Evolutionary conservation across 2,797 vertebrate genomes (phyloP).

Genomic region (Poecile montanus): DNA sequence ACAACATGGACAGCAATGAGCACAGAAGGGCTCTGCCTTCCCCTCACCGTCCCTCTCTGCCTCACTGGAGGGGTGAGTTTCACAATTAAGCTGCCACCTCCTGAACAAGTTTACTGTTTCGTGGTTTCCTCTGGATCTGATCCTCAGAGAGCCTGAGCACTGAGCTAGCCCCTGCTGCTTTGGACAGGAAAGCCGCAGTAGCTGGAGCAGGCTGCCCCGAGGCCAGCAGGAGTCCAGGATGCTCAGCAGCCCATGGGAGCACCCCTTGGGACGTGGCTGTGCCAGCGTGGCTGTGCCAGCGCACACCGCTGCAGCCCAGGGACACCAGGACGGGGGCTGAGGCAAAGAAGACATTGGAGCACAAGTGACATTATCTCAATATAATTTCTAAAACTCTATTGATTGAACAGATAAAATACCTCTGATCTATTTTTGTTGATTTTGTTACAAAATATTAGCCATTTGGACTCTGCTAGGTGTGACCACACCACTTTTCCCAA

Average conservation of each 20-base stretch:
- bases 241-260: neutral
- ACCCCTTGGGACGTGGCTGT: neutral
- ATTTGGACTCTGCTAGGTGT: constrained; percentile 75
- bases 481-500: constrained; percentile 68
- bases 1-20: neutral
- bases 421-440: constrained; percentile 80
- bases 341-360: constrained; percentile 64
- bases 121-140: neutral
- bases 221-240: neutral
- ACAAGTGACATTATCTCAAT: constrained; percentile 80
- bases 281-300: neutral
- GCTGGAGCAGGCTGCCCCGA: neutral
- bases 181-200: accelerated
- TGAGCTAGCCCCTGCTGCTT: neutral
- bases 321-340: neutral
- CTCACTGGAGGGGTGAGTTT: neutral
- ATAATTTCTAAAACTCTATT: constrained; percentile 86
- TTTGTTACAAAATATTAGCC: constrained; percentile 84
- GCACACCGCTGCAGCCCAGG: accelerated
- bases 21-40: neutral
- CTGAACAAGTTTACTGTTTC: neutral
- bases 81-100: neutral
- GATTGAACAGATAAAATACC: constrained; percentile 85
- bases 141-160: neutral
- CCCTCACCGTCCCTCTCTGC: neutral